These are phyloP conservation scores for Zaprionus gabonicus DNA, from an alignment of 1,140 invertebrate genomes.

Conservation along the genomic window DNA sequence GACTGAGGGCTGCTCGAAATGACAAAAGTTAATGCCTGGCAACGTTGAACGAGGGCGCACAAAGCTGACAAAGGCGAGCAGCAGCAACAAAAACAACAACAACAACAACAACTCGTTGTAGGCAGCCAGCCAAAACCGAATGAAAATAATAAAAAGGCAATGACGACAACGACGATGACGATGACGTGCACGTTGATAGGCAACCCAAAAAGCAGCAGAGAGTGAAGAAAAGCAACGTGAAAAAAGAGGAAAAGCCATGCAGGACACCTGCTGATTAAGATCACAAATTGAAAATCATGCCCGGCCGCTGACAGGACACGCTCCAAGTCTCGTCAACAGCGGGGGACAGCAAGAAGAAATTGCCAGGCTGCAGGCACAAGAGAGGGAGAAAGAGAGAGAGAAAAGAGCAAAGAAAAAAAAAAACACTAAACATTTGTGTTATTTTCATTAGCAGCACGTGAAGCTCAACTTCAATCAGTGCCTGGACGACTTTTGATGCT, in stretches of 20 bases:
- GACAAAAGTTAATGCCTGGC: conserved; percentile 81
- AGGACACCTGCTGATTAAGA: conserved; percentile 84
- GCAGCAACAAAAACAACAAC: conserved; percentile 27
- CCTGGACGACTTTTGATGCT: conserved; percentile 17
- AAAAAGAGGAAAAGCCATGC: conserved; percentile 41
- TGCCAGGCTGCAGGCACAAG: too few relatives aligned
- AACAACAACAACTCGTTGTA: conserved; percentile 66
- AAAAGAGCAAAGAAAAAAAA: conserved; percentile 1
- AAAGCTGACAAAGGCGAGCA: conserved; percentile 52
- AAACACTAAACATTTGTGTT: conserved; percentile 47
- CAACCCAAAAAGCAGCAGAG: conserved; percentile 36
- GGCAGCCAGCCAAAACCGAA: conserved; percentile 67
- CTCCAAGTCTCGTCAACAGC: background rate
- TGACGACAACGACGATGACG: conserved; percentile 47
- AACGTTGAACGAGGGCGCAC: conserved; percentile 60
- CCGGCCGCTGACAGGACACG: conserved; percentile 44
- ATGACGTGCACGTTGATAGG: conserved; percentile 61
- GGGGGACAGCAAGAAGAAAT: background rate
- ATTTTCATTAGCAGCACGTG: conserved; percentile 50
- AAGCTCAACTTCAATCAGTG: conserved; percentile 40
- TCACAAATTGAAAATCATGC: conserved; percentile 83
- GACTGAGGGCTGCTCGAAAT: conserved; percentile 61
- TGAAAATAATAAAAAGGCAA: conserved; percentile 78
- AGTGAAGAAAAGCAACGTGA: background rate
- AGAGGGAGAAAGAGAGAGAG: background rate